Conservation (phyloP, 2,888 invertebrate genomes). For the Drosophila subquinaria region DNA sequence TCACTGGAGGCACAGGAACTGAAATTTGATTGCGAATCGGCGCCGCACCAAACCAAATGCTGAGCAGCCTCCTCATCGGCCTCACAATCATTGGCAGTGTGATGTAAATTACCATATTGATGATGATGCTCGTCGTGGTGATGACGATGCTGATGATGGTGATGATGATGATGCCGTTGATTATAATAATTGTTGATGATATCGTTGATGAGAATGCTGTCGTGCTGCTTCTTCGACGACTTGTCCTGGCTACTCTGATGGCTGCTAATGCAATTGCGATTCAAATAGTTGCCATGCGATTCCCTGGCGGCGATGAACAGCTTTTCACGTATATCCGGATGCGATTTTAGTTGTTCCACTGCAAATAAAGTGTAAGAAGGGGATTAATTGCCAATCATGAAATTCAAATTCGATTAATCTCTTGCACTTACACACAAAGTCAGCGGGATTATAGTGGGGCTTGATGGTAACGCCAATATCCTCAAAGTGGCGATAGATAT, state of each 20-base stretch:
- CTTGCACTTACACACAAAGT: conserved; percentile 89
- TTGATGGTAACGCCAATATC: conserved; percentile 90
- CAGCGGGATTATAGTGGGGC: conserved; percentile 94
- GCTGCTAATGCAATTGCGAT: conserved; percentile 77
- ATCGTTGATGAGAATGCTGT: conserved; percentile 81
- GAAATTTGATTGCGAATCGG: conserved; percentile 89
- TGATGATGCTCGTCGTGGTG: conserved; percentile 40
- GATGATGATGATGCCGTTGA: conserved; percentile 56
- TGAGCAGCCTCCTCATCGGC: conserved; percentile 86
- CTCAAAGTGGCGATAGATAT: conserved; percentile 90
- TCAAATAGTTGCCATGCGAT: conserved; percentile 86
- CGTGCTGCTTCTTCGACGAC: conserved; percentile 58
- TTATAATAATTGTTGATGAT: conserved; percentile 82
- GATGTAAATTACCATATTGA: conserved; percentile 65
- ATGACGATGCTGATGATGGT: conserved; percentile 41
- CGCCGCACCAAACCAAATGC: conserved; percentile 88
- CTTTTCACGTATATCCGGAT: conserved; percentile 89
- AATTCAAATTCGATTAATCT: background rate
- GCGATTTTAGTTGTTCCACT: conserved; percentile 92
- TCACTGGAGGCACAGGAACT: conserved; percentile 87
- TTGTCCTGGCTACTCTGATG: conserved; percentile 42
- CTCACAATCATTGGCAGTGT: conserved; percentile 62
- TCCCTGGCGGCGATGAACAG: conserved; percentile 89
- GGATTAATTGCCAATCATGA: background rate
- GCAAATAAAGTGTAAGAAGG: background rate